Evolutionary conservation across 2,888 invertebrate species (phyloP).

Genomic region (Ochropleura plecta): DNA sequence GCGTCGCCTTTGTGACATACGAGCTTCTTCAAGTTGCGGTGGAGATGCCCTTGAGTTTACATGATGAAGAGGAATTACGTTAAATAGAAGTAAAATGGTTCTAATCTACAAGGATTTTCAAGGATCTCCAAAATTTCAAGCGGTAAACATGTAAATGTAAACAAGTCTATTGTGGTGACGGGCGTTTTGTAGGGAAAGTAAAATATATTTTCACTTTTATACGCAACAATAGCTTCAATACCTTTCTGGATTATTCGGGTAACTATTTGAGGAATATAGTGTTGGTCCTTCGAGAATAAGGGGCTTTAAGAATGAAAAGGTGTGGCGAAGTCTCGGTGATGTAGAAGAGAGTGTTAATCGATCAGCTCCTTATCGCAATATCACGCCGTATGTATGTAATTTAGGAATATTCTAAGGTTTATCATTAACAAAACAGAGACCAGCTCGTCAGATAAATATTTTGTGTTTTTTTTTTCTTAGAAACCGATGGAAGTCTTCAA

Average conservation of each 20-base stretch:
- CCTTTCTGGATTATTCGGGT: conserved; percentile 6
- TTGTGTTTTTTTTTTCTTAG: too few relatives aligned
- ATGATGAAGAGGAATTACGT: conserved; percentile 35
- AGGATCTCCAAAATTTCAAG: conserved; percentile 36
- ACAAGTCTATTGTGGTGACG: conserved; percentile 49
- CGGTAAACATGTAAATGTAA: conserved; percentile 51
- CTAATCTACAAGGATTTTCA: conserved; percentile 50
- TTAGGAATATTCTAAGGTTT: not conserved
- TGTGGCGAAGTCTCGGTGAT: not conserved
- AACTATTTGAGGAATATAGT: conserved; percentile 13
- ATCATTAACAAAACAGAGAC: too few relatives aligned
- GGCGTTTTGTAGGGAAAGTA: conserved; percentile 21
- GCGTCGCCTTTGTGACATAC: conserved; percentile 44
- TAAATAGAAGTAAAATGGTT: conserved; percentile 21
- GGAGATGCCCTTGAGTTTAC: conserved; percentile 29
- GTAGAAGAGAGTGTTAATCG: not conserved
- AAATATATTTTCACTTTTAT: conserved; percentile 35
- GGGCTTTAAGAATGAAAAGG: conserved; percentile 7
- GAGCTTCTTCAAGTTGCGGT: conserved; percentile 34
- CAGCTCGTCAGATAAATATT: too few relatives aligned
- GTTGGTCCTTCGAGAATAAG: conserved; percentile 17
- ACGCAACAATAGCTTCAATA: conserved; percentile 36
- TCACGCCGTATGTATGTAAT: not conserved
- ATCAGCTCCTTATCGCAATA: not conserved
- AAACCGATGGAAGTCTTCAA: too few relatives aligned